phyloP scores from a whole-genome alignment of 2,888 invertebrate species.

The Hyposoter didymator region DNA sequence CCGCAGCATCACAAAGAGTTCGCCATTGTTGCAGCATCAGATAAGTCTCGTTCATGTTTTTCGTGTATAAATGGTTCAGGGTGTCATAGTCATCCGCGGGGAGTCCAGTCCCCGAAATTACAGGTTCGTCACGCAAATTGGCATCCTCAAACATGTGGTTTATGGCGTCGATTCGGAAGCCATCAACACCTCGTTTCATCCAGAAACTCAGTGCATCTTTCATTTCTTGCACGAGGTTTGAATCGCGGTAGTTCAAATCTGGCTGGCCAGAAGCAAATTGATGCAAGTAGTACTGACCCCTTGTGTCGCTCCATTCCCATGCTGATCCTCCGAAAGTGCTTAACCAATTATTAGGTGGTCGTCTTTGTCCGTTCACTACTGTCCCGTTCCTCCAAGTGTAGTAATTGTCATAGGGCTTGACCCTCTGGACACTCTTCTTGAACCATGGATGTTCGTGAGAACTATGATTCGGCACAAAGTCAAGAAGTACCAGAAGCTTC shows the following conservation, averaged over 20 bases:
- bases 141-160: conserved; percentile 78
- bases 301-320: conserved; percentile 87
- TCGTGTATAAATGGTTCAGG: conserved; percentile 82
- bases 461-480: conserved; percentile 88
- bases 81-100: conserved; percentile 77
- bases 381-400: conserved; percentile 91
- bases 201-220: conserved; percentile 86
- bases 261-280: conserved; percentile 87
- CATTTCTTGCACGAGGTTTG: conserved; percentile 85
- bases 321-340: conserved; percentile 86
- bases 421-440: conserved; percentile 87
- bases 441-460: conserved; percentile 94
- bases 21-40: conserved; percentile 86
- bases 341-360: conserved; percentile 85
- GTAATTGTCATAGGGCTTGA: conserved; percentile 89
- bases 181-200: conserved; percentile 87
- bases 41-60: conserved; percentile 79
- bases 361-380: conserved; percentile 76
- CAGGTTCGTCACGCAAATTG: conserved; percentile 78
- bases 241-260: conserved; percentile 88
- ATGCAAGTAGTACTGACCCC: conserved; percentile 88
- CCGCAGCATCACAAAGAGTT: conserved; percentile 86
- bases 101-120: conserved; percentile 67
- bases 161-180: conserved; percentile 86
- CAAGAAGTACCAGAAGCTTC: conserved; percentile 83